Conservation (phyloP, 1,140 invertebrate genomes). For the Dolichoris vasculosae region DNA sequence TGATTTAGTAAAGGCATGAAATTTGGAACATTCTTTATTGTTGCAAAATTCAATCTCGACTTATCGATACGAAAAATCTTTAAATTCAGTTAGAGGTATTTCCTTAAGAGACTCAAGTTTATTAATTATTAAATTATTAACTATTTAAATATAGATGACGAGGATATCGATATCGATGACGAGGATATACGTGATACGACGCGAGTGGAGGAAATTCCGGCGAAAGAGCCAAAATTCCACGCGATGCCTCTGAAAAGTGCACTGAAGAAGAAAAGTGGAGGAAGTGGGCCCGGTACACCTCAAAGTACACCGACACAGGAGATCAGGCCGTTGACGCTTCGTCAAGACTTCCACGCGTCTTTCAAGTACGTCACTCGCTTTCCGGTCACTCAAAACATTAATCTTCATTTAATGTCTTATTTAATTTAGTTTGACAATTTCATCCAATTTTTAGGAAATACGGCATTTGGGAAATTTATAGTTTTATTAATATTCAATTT, state of each 20-base stretch:
- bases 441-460: too few species aligned
- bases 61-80: too few species aligned
- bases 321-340: constrained; percentile 79
- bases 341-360: constrained; percentile 80
- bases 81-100: not conserved
- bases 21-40: too few species aligned
- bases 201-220: constrained; percentile 90
- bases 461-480: too few species aligned
- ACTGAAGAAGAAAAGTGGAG: constrained; percentile 87
- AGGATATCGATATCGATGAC: constrained; percentile 60
- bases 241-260: constrained; percentile 93
- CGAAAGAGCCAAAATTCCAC: constrained; percentile 90
- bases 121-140: not conserved
- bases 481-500: too few species aligned
- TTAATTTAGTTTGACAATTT: too few species aligned
- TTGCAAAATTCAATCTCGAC: too few species aligned
- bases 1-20: too few species aligned
- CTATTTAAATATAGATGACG: constrained; percentile 65
- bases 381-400: not conserved
- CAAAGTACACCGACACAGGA: constrained; percentile 87
- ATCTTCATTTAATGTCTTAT: not conserved
- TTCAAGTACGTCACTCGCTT: constrained; percentile 75
- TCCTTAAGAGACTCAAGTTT: not conserved
- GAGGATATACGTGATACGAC: constrained; percentile 81
- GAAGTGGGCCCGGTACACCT: constrained; percentile 77